Base-by-base conservation (phyloP, 2,888 invertebrate genomes). In the Kuschelorhynchus macadamiae region DNA sequence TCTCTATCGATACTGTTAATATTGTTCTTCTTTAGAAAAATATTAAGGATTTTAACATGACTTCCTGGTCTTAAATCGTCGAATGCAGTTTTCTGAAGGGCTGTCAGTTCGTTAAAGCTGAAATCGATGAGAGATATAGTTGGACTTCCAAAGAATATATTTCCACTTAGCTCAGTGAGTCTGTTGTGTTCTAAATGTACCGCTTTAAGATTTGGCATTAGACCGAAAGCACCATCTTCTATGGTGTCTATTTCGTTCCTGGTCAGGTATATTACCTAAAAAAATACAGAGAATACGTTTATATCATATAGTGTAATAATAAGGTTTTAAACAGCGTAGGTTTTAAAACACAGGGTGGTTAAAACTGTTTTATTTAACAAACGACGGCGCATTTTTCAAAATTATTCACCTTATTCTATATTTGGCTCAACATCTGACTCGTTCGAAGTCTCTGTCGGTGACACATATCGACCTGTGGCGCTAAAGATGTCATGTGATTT, bases 171-270 rank as follows among this genome's bases (percentile, higher is more conserved):
- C n/a, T 66, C 46, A 1, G 52, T 47, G 9, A 80, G 32, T 64
- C 72, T 52, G 62, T 80, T 80, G 49, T 78, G 71, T 50, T 78
- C 77, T 36, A 80, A 56, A 61, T 77, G 75, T 3, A 80, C 59
- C 8, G 72, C 62, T 65, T 71, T 71, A 14, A 80, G 67, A 11
- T 74, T 61, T 0, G 46, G 47, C 67, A 79, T 71, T 49, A 72
- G 47, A 16, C 71, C 52, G 39, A 80, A 80, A 5, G 76, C 72
- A 21, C 71, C 73, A 14, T 74, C 69, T 41, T 76, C 76, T 14
- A 80, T 70, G 11, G 52, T 61, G 30, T 66, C 59, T 33, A 80
- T 77, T 60, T 56, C 12, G 49, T 80, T 80, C 5, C 50, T 69
- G n/a, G 77, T 77, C 4, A 80, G 52, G 56, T 79, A 78, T 5